phyloP scores from a whole-genome alignment of 2,113 vertebrate genomes.

The Trematocara macrostoma region DNA sequence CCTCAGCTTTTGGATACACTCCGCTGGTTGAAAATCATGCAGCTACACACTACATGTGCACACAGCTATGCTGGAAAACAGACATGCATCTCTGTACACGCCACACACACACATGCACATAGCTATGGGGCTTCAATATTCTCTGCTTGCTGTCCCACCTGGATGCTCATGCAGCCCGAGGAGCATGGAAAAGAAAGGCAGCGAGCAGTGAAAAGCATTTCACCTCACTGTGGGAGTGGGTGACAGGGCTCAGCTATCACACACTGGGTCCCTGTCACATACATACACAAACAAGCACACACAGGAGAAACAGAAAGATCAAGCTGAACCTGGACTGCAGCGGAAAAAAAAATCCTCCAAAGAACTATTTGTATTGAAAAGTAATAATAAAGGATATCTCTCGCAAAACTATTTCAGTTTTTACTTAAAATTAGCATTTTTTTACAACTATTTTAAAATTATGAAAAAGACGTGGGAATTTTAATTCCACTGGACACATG shows the following conservation, averaged over 20 bases:
- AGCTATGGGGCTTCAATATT: conserved; percentile 14
- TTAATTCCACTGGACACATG: not conserved
- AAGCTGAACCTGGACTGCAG: not conserved
- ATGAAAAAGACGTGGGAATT: not conserved
- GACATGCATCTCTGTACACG: not conserved
- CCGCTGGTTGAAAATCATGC: conserved; percentile 13
- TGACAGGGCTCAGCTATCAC: conserved; percentile 40
- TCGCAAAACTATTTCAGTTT: not conserved
- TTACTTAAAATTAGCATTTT: not conserved
- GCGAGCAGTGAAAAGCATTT: conserved; percentile 56
- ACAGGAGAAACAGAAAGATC: not conserved
- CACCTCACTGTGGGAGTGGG: conserved; percentile 53
- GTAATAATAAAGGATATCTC: not conserved
- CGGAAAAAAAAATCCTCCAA: not conserved
- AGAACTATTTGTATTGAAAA: not conserved
- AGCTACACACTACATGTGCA: not conserved
- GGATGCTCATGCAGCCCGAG: conserved; percentile 33
- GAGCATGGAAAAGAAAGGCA: conserved; percentile 39
- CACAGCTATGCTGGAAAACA: not conserved
- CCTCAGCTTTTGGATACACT: conserved; percentile 48
- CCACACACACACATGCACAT: not conserved
- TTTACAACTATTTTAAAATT: not conserved
- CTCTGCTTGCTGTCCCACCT: conserved; percentile 37
- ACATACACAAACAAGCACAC: not conserved
- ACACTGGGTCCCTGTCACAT: conserved; percentile 20